Conservation (phyloP, 2,113 vertebrate species). For the Malurus alboscapulatus region DNA sequence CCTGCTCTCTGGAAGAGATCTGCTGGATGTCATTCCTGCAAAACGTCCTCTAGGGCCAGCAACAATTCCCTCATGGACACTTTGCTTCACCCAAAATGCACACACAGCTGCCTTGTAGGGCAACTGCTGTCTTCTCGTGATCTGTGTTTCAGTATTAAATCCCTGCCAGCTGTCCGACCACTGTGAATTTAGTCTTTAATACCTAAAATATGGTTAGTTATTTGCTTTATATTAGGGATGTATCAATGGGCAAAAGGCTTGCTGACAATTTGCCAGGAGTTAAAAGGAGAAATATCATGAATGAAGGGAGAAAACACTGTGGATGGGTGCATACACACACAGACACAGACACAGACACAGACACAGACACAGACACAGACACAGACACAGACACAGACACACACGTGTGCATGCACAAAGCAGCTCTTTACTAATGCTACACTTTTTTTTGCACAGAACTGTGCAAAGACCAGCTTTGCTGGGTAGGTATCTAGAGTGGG, state of each 20-base stretch:
- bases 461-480: not conserved
- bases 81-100: not conserved
- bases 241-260: not conserved
- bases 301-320: not conserved
- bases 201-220: not conserved
- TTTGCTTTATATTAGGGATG: not conserved
- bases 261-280: not conserved
- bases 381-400: not conserved
- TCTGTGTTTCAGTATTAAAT: not conserved
- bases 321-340: too few species aligned
- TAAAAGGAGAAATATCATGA: too few species aligned
- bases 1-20: not conserved
- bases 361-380: too few species aligned
- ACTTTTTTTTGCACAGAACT: not conserved
- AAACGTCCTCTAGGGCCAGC: not conserved
- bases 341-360: not conserved
- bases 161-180: not conserved
- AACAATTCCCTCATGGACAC: rapidly evolving
- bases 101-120: not conserved
- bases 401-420: rapidly evolving
- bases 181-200: not conserved
- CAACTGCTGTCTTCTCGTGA: not conserved
- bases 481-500: not conserved
- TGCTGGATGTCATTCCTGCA: not conserved
- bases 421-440: not conserved